Conservation (phyloP, 2,888 invertebrate species). For the Bellardia bayeri region DNA sequence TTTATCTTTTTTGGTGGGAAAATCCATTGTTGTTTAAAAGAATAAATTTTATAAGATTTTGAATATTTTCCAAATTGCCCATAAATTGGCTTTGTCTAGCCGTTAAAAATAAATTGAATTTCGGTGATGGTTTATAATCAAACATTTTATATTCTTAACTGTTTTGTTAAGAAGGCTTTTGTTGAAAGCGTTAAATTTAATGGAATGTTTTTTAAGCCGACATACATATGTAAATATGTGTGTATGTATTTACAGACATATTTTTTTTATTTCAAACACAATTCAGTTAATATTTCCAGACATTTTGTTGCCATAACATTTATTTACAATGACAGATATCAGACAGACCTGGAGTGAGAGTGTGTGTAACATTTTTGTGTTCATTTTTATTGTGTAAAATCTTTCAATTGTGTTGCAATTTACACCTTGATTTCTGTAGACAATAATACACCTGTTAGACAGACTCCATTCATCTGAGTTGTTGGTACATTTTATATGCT, state of each 20-base stretch:
- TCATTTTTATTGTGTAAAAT: not conserved
- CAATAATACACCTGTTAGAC: slow-evolving; percentile 33
- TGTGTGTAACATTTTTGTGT: not conserved
- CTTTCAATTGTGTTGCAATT: not conserved
- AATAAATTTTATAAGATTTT: not conserved
- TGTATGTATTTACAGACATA: not conserved
- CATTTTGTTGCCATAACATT: slow-evolving; percentile 30
- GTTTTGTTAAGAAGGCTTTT: not conserved
- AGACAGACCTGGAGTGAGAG: slow-evolving; percentile 1
- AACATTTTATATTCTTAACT: not conserved
- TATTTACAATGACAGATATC: slow-evolving; percentile 43
- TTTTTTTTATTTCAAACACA: not conserved
- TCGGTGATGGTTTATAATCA: slow-evolving; percentile 11
- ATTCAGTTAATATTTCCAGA: slow-evolving; percentile 13
- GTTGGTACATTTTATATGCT: not conserved
- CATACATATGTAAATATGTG: not conserved
- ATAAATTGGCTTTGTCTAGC: slow-evolving; percentile 11
- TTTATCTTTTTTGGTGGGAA: not conserved
- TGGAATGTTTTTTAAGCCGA: not conserved
- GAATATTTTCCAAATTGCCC: not conserved
- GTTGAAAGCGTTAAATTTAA: not conserved
- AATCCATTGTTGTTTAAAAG: not conserved
- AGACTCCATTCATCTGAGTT: not conserved
- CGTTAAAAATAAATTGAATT: slow-evolving; percentile 2
- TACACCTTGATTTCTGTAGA: slow-evolving; percentile 32